These are phyloP conservation scores for Aplodontia rufa DNA, from an alignment of 2,113 vertebrate genomes.

Conservation along the genomic window DNA sequence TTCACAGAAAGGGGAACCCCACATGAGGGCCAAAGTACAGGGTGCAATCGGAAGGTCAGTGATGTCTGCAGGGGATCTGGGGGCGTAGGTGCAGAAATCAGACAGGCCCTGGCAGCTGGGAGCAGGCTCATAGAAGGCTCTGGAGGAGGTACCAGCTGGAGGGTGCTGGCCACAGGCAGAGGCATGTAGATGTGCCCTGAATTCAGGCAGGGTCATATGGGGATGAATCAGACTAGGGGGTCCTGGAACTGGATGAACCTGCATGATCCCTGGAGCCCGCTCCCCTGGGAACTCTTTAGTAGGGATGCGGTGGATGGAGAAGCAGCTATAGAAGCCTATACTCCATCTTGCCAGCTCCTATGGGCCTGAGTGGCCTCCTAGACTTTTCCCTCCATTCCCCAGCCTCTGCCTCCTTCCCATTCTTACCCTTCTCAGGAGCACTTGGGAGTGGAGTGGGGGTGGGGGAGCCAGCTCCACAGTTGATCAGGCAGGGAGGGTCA, in stretches of 20 bases:
- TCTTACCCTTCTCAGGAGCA: neutral
- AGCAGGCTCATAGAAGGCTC: accelerated
- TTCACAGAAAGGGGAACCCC: neutral
- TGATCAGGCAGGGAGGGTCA: neutral
- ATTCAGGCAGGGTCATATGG: neutral
- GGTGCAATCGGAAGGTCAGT: neutral
- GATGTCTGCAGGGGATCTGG: neutral
- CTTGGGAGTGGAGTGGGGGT: neutral
- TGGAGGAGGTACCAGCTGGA: accelerated
- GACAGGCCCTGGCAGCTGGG: neutral
- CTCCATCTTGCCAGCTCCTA: accelerated
- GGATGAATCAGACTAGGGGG: neutral
- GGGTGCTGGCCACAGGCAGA: neutral
- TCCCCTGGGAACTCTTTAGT: accelerated
- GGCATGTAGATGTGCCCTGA: neutral
- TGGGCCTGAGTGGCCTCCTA: neutral
- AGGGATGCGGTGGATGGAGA: neutral
- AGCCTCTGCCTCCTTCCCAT: neutral
- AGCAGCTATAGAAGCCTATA: neutral
- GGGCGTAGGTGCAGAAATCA: neutral
- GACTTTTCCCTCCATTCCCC: neutral
- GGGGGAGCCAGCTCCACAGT: neutral
- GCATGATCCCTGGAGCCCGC: accelerated
- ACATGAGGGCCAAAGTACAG: too few species aligned
- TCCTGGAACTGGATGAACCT: accelerated